Percentiles rank a stretch among this genome's conserved stretches.
phyloP scores from a whole-genome alignment of 2,888 invertebrate species.

The Mimachlamys varia region DNA sequence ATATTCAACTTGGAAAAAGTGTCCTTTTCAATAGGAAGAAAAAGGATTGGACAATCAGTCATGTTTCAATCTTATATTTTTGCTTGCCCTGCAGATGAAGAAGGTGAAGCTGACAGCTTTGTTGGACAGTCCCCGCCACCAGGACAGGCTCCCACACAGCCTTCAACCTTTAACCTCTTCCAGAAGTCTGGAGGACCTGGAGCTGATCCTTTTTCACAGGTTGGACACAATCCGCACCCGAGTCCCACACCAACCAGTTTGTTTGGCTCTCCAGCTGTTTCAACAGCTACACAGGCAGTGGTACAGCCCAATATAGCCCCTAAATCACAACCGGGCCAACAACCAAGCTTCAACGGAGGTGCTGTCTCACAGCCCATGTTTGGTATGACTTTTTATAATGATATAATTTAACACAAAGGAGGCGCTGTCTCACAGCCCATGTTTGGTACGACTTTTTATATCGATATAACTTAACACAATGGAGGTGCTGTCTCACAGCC shows the following conservation, averaged over 20 bases:
- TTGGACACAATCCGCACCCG: conserved; percentile 63
- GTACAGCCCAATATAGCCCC: conserved; percentile 54
- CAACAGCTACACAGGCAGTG: conserved; percentile 45
- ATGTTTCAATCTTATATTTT: no score
- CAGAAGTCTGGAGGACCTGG: conserved; percentile 52
- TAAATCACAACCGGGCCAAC: conserved; percentile 34
- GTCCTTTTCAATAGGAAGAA: no score
- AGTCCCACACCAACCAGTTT: conserved; percentile 47
- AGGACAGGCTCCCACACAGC: conserved; percentile 41
- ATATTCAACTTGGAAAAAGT: no score
- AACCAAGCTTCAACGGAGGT: neutral
- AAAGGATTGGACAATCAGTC: no score
- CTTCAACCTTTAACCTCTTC: conserved; percentile 52
- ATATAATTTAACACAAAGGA: no score
- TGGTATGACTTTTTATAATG: neutral
- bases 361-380: neutral
- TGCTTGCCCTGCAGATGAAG: conserved; percentile 75
- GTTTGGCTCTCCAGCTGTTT: neutral
- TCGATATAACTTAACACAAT: no score
- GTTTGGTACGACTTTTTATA: no score
- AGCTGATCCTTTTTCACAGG: conserved; percentile 74
- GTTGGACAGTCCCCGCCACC: conserved; percentile 75
- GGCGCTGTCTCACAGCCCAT: no score
- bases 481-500: neutral
- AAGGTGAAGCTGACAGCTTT: conserved; percentile 81